A percentile compares a stretch with the other conserved stretches of the same genome.
These are phyloP conservation scores for Thereva unica DNA, from an alignment of 2,888 invertebrate genomes.

Conservation along the genomic window DNA sequence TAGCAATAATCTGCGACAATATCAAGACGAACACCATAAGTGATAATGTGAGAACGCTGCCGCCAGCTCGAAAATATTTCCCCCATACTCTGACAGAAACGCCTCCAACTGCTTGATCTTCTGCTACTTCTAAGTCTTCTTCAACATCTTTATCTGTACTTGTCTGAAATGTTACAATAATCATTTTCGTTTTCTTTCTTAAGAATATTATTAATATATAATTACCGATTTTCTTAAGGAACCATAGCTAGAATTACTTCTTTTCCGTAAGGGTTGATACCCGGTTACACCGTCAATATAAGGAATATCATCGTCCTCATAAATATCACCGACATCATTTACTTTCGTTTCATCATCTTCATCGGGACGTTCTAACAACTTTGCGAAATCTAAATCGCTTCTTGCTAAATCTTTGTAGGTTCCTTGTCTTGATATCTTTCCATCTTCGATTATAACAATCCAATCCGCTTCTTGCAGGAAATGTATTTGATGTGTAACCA, in stretches of 20 bases:
- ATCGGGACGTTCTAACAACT: slow-evolving; percentile 58
- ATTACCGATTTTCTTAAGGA: slow-evolving; percentile 51
- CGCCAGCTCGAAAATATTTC: slow-evolving; percentile 61
- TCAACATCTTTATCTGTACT: slow-evolving; percentile 27
- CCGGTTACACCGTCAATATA: slow-evolving; percentile 56
- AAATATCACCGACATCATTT: slow-evolving; percentile 17
- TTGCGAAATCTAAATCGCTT: slow-evolving; percentile 61
- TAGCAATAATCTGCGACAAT: slow-evolving; percentile 63
- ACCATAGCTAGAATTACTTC: slow-evolving; percentile 46
- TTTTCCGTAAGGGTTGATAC: slow-evolving; percentile 51
- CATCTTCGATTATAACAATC: slow-evolving; percentile 67
- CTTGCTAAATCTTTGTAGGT: slow-evolving; percentile 60
- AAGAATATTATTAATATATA: neutral
- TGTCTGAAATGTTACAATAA: neutral
- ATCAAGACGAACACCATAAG: slow-evolving; percentile 60
- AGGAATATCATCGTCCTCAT: slow-evolving; percentile 55
- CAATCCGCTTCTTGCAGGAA: slow-evolving; percentile 67
- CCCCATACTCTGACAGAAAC: slow-evolving; percentile 57
- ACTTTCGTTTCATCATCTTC: slow-evolving; percentile 43
- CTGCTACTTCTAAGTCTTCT: slow-evolving; percentile 50
- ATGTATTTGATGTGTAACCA: slow-evolving; percentile 81
- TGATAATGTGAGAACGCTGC: slow-evolving; percentile 58
- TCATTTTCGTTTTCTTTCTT: neutral
- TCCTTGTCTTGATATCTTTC: slow-evolving; percentile 56
- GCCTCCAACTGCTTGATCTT: slow-evolving; percentile 57